phyloP scores from a whole-genome alignment of 2,797 vertebrate species.

The Protonibea diacanthus region DNA sequence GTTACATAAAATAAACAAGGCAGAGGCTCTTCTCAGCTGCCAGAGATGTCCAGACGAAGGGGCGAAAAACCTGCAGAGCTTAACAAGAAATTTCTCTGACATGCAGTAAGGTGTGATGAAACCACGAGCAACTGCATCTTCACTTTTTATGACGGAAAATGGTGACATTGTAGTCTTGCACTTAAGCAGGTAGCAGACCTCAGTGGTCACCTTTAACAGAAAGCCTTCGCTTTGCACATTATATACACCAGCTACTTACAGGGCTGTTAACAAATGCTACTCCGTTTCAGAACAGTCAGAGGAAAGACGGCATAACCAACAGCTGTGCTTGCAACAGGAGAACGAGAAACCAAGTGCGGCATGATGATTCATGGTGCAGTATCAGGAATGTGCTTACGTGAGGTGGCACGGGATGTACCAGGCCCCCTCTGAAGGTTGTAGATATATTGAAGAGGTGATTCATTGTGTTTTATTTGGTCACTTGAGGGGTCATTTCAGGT shows the following conservation, averaged over 20 bases:
- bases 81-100: constrained; percentile 49
- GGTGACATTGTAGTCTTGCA: constrained; percentile 40
- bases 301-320: constrained; percentile 11
- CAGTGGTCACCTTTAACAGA: constrained; percentile 21
- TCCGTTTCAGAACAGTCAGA: constrained; percentile 36
- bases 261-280: constrained; percentile 39
- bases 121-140: constrained; percentile 59
- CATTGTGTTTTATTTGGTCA: constrained; percentile 49
- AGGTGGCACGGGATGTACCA: constrained; percentile 54
- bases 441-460: constrained; percentile 54
- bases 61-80: constrained; percentile 38
- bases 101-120: constrained; percentile 61
- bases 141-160: constrained; percentile 41
- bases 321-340: constrained; percentile 32
- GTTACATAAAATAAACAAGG: constrained; percentile 58
- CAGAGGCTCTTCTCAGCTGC: constrained; percentile 35
- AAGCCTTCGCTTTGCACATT: constrained; percentile 30
- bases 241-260: constrained; percentile 25
- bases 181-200: constrained; percentile 35
- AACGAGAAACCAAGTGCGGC: constrained; percentile 32
- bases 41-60: constrained; percentile 43
- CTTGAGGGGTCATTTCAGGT: constrained; percentile 37
- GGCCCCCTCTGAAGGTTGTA: constrained; percentile 58
- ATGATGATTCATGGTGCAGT: constrained; percentile 65
- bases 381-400: constrained; percentile 64